Percentiles rank a stretch among this genome's conserved stretches.
Evolutionary conservation across 2,888 invertebrate genomes (phyloP).

Genomic region (Lochmaea crataegi): DNA sequence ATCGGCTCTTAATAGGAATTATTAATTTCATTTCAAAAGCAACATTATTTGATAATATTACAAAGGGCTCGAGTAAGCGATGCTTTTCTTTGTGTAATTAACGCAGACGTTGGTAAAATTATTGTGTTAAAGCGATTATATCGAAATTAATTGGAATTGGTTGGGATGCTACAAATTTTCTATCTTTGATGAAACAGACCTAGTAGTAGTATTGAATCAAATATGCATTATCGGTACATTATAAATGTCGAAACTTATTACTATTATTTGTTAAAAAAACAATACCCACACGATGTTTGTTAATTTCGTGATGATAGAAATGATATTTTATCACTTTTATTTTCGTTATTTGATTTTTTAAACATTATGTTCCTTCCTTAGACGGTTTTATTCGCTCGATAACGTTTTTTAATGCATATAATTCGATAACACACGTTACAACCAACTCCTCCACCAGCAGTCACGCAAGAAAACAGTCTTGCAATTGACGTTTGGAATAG

Average conservation of each 20-base stretch:
- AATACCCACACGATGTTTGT: no score
- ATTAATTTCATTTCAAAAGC: slow-evolving; percentile 15
- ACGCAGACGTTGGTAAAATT: slow-evolving; percentile 5
- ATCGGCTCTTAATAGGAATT: not conserved
- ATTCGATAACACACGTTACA: not conserved
- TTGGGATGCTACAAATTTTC: not conserved
- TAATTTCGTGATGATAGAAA: no score
- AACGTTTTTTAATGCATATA: no score
- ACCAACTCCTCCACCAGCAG: not conserved
- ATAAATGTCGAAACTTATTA: not conserved
- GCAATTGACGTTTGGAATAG: slow-evolving; percentile 50
- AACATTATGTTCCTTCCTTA: no score
- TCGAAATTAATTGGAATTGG: slow-evolving; percentile 10
- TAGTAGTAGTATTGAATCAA: not conserved
- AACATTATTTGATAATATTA: slow-evolving; percentile 1
- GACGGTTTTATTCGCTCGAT: no score
- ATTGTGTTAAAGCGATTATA: slow-evolving; percentile 10
- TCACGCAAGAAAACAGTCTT: slow-evolving; percentile 42
- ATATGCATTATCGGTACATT: not conserved
- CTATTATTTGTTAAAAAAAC: no score
- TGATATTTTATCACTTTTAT: no score
- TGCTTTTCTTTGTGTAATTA: slow-evolving; percentile 13
- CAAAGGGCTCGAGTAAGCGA: slow-evolving; percentile 9
- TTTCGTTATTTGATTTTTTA: no score
- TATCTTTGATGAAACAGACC: not conserved